phyloP scores from a whole-genome alignment of 2,797 vertebrate genomes.

The Momotus momota region DNA sequence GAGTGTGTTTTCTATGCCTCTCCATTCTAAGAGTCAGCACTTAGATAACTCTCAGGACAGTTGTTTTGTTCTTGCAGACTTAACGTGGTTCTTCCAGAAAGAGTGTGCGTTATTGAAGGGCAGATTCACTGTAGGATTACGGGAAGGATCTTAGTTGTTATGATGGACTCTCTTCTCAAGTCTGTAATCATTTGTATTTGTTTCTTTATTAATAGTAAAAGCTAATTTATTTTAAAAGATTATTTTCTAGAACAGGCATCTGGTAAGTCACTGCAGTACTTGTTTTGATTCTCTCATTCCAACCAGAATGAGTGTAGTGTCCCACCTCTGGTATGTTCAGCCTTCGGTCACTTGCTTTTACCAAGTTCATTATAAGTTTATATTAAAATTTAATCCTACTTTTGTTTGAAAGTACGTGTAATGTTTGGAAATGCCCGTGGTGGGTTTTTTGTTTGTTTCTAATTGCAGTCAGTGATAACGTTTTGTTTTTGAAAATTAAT shows the following conservation, averaged over 20 bases:
- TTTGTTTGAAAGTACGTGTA: background rate
- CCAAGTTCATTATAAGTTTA: background rate
- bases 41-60: background rate
- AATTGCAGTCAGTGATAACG: background rate
- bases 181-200: background rate
- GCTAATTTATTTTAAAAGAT: background rate
- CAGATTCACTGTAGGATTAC: background rate
- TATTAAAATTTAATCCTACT: background rate
- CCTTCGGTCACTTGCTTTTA: background rate
- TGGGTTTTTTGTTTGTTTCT: background rate
- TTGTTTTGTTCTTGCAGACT: background rate
- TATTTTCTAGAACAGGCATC: background rate
- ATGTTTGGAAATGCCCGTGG: background rate
- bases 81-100: background rate
- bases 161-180: background rate
- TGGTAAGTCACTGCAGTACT: background rate
- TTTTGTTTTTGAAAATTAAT: background rate
- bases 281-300: background rate
- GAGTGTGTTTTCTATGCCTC: background rate
- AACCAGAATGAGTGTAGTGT: background rate
- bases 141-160: background rate
- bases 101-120: background rate
- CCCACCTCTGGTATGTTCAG: background rate
- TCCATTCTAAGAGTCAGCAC: background rate
- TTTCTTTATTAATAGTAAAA: background rate